Evolutionary conservation across 2,113 vertebrate species (phyloP), one percentile per base, ranked within the genome.

Genomic region (Gopherus flavomarginatus): DNA sequence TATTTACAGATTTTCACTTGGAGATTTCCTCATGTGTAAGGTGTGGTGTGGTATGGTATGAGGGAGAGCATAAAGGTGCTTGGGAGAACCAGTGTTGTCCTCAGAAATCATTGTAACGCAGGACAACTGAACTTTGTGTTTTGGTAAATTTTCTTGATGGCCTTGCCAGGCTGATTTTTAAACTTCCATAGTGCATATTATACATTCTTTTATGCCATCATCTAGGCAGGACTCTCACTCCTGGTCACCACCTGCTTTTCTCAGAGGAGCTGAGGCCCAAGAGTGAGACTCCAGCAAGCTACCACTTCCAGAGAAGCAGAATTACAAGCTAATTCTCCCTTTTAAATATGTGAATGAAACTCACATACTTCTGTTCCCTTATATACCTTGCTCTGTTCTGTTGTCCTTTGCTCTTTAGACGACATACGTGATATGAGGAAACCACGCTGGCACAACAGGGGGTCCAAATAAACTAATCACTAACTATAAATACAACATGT

Each of bases 1-100:
- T 91, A 82, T 88, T 1, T 0, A 85, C 53, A 81, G 82, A 65
- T 81, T 38, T 53, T 65, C 0, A 0, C 50, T 0, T 7, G 81
- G 53, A 91, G 10, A 56, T 82, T 35, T 87, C 11, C 52, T 29
- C 3, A 16, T 10, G 17, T 19, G 62, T 6, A 4, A 77, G 26
- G 86, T 54, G 27, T 44, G 78, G 53, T 54, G 22, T 44, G 78
- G 53, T 54, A 31, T 44, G 78, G 50, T 89, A 86, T 84, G 85
- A 81, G 81, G 54, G 54, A n/a, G n/a, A 59, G 50, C 93, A 86
- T 42, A 77, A 94, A 95, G 91, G 19, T 94, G 86, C 65, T 12
- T 85, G 85, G 75, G 80, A 57, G 56, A 47, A 78, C 22, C 56
- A 75, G 88, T 92, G 85, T 78, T 95, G 90, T 69, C 24, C 54